A percentile compares a stretch with the other conserved stretches of the same genome.
These are phyloP conservation scores for Apomyelois bistriatella DNA, from an alignment of 2,888 invertebrate species.

Conservation along the genomic window DNA sequence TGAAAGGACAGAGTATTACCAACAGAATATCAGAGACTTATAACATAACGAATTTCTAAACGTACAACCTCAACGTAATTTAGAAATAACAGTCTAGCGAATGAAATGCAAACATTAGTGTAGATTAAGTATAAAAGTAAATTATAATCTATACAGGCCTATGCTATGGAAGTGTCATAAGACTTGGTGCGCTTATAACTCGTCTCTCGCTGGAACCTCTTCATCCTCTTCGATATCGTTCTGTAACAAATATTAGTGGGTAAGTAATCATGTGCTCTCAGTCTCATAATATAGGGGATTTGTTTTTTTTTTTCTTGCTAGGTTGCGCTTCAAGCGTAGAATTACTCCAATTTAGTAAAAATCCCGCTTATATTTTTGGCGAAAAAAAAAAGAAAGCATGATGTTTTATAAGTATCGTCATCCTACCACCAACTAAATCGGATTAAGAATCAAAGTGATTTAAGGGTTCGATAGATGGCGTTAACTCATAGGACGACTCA, in stretches of 20 bases:
- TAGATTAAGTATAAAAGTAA: slow-evolving; percentile 58
- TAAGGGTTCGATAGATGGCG: too few species aligned
- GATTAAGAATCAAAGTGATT: too few species aligned
- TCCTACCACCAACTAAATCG: too few species aligned
- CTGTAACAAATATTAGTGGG: slow-evolving; percentile 37
- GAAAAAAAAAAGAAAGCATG: too few species aligned
- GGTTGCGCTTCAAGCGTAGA: too few species aligned
- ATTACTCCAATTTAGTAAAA: too few species aligned
- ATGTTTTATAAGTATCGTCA: too few species aligned
- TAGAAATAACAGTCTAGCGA: slow-evolving; percentile 58
- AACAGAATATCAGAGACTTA: slow-evolving; percentile 39
- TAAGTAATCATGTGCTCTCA: too few species aligned
- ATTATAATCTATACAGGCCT: slow-evolving; percentile 70
- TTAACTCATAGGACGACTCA: too few species aligned
- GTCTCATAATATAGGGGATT: too few species aligned
- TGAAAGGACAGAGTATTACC: slow-evolving; percentile 36
- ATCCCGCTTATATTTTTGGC: too few species aligned
- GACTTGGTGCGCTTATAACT: slow-evolving; percentile 82
- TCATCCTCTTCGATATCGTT: slow-evolving; percentile 85
- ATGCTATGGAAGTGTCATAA: slow-evolving; percentile 69
- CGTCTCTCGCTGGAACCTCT: slow-evolving; percentile 86
- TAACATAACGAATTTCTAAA: slow-evolving; percentile 21
- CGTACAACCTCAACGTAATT: slow-evolving; percentile 50
- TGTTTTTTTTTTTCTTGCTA: too few species aligned
- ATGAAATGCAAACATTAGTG: slow-evolving; percentile 53